Evolutionary conservation across 2,888 invertebrate genomes (phyloP).

Genomic region (Itoplectis maculator): DNA sequence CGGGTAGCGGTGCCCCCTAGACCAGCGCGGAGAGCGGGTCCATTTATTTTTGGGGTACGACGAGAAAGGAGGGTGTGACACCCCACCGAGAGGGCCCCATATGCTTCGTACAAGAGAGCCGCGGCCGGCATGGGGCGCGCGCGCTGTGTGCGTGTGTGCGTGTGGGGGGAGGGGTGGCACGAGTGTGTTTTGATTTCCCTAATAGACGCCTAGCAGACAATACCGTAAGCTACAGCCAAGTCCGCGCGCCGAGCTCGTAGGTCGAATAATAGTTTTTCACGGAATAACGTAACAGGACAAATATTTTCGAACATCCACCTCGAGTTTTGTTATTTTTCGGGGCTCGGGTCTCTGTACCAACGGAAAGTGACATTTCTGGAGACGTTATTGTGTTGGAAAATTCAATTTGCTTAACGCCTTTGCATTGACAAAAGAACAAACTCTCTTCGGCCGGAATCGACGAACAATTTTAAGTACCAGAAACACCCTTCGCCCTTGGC

Average conservation of each 20-base stretch:
- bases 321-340: neutral
- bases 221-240: conserved; percentile 65
- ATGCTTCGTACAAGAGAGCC: conserved; percentile 79
- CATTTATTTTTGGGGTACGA: conserved; percentile 82
- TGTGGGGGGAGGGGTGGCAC: too few species aligned
- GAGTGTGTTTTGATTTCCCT: conserved; percentile 84
- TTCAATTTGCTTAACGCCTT: too few species aligned
- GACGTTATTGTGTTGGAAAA: neutral
- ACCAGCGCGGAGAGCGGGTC: conserved; percentile 76
- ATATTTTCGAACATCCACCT: conserved; percentile 12
- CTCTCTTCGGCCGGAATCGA: too few species aligned
- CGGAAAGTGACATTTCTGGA: neutral
- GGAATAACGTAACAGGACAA: conserved; percentile 41
- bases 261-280: conserved; percentile 62
- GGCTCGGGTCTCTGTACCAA: neutral
- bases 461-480: neutral
- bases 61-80: conserved; percentile 70
- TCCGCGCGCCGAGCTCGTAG: too few species aligned
- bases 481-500: conserved; percentile 6
- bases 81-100: conserved; percentile 79
- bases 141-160: conserved; percentile 47
- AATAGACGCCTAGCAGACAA: conserved; percentile 81
- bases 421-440: too few species aligned
- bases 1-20: conserved; percentile 63
- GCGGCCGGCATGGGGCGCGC: conserved; percentile 59